Base-by-base conservation (phyloP, 2,113 vertebrate genomes). In the Phoenicopterus ruber region DNA sequence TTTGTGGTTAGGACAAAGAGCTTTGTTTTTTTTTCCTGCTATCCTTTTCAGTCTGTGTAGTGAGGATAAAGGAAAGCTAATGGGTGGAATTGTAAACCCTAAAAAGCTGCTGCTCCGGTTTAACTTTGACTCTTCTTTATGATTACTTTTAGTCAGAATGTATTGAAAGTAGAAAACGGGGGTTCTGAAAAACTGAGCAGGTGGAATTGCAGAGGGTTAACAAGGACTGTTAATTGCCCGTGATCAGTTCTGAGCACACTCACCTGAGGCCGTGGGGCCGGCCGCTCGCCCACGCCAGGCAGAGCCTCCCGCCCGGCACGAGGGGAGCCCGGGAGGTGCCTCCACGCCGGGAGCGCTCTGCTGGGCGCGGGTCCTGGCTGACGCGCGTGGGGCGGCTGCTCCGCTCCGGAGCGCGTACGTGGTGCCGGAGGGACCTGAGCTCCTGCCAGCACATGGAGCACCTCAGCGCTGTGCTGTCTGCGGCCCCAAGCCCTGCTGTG, bases 371-470 rank as follows among this genome's bases (percentile, higher is more conserved):
- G 0, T 12, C 46, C n/a, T 13, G 1, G 2, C 31, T 0, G 4
- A 2, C 2, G 25, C 4, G 0, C 1, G 29, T 7, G 38, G 50
- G 31, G 36, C 72, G 28, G 31, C 22, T 2, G 0, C 21, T 52
- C 46, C 10, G 7, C 5, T 2, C n/a, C 28, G 58, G 52, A 72
- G 29, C 3, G 7, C 1, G 1, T 0, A 17, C 32, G 17, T 76
- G 55, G 31, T 15, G 40, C 10, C 7, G 0, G 17, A 17, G 38
- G 11, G 67, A 7, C 6, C 9, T 0, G 10, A 25, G 20, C 46
- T 65, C 9, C 50, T 40, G 1, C 0, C 0, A 12, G 73, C 13
- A 1, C 0, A 3, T 3, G 44, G n/a, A 3, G 19, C 6, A 0
- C 28, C 29, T 28, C 15, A 25, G 31, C 44, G 0, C 0, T 0